phyloP scores from a whole-genome alignment of 1,140 invertebrate genomes.

The Hylaeus volcanicus region DNA sequence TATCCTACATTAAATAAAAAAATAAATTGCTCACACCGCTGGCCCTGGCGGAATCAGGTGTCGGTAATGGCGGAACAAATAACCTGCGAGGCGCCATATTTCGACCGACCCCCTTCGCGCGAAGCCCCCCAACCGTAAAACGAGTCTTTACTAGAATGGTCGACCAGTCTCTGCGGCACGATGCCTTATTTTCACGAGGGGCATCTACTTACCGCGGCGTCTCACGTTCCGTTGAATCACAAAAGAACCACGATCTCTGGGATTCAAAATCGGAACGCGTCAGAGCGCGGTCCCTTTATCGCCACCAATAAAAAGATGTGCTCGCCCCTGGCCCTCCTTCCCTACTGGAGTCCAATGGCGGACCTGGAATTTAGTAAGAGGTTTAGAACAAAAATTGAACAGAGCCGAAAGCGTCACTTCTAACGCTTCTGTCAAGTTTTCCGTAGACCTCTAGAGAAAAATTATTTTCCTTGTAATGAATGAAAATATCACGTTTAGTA shows the following conservation, averaged over 20 bases:
- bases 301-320: background rate
- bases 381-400: too few relatives aligned
- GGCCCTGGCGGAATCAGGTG: background rate
- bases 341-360: background rate
- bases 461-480: too few relatives aligned
- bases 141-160: background rate
- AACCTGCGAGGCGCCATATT: conserved; percentile 17
- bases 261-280: conserved; percentile 50
- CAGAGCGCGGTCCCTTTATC: conserved; percentile 53
- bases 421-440: too few relatives aligned
- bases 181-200: conserved; percentile 28
- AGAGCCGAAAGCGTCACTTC: too few relatives aligned
- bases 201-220: conserved; percentile 2
- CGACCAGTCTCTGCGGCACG: background rate
- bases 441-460: too few relatives aligned
- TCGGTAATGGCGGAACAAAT: background rate
- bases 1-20: too few relatives aligned
- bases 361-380: too few relatives aligned
- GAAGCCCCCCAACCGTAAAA: background rate
- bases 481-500: background rate
- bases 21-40: too few relatives aligned
- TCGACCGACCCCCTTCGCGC: background rate
- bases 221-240: conserved; percentile 44
- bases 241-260: conserved; percentile 7
- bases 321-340: background rate